Base-by-base conservation (phyloP, 2,113 vertebrate species). In the Typhlomys cinereus region DNA sequence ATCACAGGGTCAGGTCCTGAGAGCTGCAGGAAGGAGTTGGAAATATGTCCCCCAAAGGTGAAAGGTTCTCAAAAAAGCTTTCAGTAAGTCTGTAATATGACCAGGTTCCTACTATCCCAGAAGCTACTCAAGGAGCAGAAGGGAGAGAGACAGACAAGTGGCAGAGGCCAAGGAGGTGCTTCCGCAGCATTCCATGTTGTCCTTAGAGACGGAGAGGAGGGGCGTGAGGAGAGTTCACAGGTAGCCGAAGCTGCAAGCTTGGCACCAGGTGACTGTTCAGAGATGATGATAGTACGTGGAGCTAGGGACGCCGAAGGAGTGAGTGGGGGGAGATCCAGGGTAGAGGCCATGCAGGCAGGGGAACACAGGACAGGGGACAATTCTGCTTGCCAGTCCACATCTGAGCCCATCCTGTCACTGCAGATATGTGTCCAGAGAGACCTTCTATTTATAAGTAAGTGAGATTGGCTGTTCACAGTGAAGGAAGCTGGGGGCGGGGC, bases 371-470 rank as follows among this genome's bases (percentile, higher is more conserved):
- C 57, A 84, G 80, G 89, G 52, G 84, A 84, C 13, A 46, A 50
- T 21, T 76, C 70, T 78, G 92, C 67, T 73, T 21, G 5, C 48
- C 34, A 84, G 71, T 81, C 90, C 50, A 67, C 52, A 69, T 88
- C 86, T 41, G 79, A 88, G 81, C 44, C 89, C 62, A 27, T 92
- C 91, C 73, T 97, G 96, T 88, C 74, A 88, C 64, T 93, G 97
- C 97, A 98, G 97, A 98, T 98, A 97, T 97, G 96, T 94, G 97
- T 89, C 91, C 97, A 93, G 97, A 96, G 96, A 98, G 97, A 93
- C 75, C 96, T 98, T 97, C 97, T 98, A 95, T 98, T 98, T 98
- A 97, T 98, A 98, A 96, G 96, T 91, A 44, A 74, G 15, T 71
- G 88, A 95, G 88, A 0, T 23, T 27, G 62, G 94, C 96, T 78